phyloP scores from a whole-genome alignment of 1,140 invertebrate species.

The Dreissena rostriformis region DNA sequence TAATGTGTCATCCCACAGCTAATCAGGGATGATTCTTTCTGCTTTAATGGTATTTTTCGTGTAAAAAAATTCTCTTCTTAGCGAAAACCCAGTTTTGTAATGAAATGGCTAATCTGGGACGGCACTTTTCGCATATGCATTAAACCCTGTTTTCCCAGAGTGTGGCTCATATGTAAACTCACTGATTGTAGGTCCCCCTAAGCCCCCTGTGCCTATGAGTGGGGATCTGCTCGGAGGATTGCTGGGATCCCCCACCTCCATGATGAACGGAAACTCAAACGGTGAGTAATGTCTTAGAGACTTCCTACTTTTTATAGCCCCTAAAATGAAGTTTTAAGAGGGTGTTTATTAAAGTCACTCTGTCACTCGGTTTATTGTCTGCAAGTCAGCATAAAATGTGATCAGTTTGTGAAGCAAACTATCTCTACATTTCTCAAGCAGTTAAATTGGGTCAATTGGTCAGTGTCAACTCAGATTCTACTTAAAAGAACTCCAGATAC shows the following conservation, averaged over 20 bases:
- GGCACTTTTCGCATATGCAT: neutral
- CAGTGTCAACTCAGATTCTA: no score
- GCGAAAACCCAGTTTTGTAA: neutral
- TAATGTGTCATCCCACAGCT: no score
- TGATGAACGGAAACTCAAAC: slow-evolving; percentile 46
- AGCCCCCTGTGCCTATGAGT: neutral
- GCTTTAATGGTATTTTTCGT: neutral
- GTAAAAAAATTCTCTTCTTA: neutral
- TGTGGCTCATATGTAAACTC: neutral
- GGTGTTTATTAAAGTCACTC: no score
- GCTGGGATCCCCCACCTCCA: slow-evolving; percentile 3
- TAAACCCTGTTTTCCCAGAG: neutral
- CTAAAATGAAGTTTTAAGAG: no score
- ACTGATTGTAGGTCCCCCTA: slow-evolving; percentile 5
- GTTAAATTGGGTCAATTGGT: no score
- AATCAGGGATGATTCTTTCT: no score
- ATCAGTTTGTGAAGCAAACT: no score
- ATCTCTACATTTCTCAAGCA: no score
- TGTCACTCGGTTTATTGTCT: no score
- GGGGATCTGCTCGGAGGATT: slow-evolving; percentile 36
- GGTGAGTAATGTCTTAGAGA: neutral
- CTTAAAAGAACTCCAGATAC: no score
- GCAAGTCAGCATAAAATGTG: no score
- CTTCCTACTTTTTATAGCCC: no score
- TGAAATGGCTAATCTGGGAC: neutral